These are phyloP conservation scores for Actinia tenebrosa DNA, from an alignment of 64 coral and sea anemone genomes.

Conservation along the genomic window DNA sequence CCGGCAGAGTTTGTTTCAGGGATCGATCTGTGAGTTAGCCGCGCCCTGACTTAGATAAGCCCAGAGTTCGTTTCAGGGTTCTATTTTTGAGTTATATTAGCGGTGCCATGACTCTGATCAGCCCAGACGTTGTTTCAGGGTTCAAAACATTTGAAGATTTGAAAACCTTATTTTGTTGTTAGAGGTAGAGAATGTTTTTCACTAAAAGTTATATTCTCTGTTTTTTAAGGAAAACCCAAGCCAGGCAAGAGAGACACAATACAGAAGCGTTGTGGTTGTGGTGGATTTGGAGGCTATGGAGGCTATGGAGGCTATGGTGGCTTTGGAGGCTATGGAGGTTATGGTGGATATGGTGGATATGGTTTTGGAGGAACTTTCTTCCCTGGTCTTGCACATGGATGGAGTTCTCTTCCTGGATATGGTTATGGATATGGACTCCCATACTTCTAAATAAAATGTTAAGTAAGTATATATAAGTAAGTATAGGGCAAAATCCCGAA, in stretches of 20 bases:
- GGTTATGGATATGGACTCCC: neutral
- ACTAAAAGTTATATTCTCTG: neutral
- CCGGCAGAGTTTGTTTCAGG: no score
- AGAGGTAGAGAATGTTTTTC: neutral
- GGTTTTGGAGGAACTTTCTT: neutral
- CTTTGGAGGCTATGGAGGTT: neutral
- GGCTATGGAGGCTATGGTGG: neutral
- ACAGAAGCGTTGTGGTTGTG: neutral
- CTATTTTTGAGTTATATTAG: no score
- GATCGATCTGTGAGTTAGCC: no score
- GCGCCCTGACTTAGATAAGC: no score
- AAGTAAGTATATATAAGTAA: neutral
- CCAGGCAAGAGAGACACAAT: neutral
- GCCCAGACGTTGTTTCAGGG: no score
- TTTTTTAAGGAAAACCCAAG: neutral
- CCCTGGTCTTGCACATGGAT: slow-evolving; percentile 2
- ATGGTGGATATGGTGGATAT: slow-evolving; percentile 17
- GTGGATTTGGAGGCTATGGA: neutral
- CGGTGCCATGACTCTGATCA: no score
- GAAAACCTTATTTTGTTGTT: neutral
- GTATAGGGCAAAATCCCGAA: no score
- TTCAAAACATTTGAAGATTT: neutral
- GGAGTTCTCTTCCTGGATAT: neutral
- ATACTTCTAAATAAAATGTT: neutral
- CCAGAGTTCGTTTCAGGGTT: no score